Evolutionary conservation across 2,113 vertebrate species (phyloP).

Genomic region (Felis chaus): DNA sequence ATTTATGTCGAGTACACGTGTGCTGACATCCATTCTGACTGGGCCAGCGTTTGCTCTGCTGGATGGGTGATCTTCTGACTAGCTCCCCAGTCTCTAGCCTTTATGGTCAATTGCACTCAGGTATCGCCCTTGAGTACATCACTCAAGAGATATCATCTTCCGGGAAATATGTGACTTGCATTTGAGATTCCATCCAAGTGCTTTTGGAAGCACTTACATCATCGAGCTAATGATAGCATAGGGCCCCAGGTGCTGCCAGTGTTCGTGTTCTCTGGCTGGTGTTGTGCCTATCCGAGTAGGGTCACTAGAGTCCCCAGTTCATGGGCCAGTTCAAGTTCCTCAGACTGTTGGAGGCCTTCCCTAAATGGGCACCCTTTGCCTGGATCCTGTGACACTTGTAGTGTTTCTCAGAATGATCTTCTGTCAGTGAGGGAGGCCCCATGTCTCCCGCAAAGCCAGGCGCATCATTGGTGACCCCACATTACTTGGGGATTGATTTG

Average conservation of each 20-base stretch:
- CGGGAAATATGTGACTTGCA: neutral
- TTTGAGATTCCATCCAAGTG: neutral
- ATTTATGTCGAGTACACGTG: neutral
- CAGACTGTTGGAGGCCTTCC: neutral
- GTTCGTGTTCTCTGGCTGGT: neutral
- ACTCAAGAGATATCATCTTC: neutral
- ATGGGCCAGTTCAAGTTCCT: neutral
- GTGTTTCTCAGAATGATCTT: neutral
- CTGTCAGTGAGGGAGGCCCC: neutral
- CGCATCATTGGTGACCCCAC: neutral
- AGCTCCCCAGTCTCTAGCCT: neutral
- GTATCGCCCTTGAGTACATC: neutral
- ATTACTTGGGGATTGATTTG: neutral
- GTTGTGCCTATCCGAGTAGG: rapidly evolving
- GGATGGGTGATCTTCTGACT: constrained; percentile 1
- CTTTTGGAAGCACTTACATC: neutral
- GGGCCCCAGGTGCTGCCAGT: too few species aligned
- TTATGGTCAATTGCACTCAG: neutral
- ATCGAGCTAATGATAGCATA: rapidly evolving
- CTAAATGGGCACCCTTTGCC: neutral
- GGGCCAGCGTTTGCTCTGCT: neutral
- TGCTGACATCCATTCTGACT: neutral
- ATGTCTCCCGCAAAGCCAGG: neutral
- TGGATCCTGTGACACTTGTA: neutral
- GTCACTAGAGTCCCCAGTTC: neutral